Evolutionary conservation across 2,888 invertebrate species (phyloP).

Genomic region (Metalampra italica): DNA sequence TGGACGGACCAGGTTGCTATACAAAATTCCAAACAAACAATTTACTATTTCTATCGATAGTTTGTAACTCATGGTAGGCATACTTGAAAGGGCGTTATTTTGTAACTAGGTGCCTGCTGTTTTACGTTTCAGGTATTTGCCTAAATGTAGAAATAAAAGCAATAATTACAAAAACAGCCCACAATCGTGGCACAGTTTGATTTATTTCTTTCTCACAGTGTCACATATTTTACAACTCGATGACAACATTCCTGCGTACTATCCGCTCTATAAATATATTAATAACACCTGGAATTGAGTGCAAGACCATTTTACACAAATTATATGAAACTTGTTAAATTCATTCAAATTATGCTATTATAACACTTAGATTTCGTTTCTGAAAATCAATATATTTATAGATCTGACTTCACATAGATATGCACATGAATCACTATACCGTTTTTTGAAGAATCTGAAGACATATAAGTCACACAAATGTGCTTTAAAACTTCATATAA

Average conservation of each 20-base stretch:
- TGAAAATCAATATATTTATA: conserved; percentile 9
- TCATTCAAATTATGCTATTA: too few relatives aligned
- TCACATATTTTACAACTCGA: conserved; percentile 47
- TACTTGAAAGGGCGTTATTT: too few relatives aligned
- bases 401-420: conserved; percentile 11
- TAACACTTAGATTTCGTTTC: too few relatives aligned
- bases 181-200: conserved; percentile 66
- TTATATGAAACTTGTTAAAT: too few relatives aligned
- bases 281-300: not conserved
- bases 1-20: too few relatives aligned
- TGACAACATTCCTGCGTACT: conserved; percentile 31
- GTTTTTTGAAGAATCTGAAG: not conserved
- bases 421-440: conserved; percentile 3
- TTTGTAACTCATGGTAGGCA: too few relatives aligned
- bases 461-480: not conserved
- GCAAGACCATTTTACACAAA: too few relatives aligned
- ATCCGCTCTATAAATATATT: conserved; percentile 44
- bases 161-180: conserved; percentile 57
- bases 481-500: not conserved
- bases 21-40: too few relatives aligned
- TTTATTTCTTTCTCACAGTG: conserved; percentile 66
- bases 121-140: not conserved
- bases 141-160: conserved; percentile 20
- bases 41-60: too few relatives aligned
- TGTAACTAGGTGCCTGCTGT: too few relatives aligned